Evolutionary conservation across 2,113 vertebrate species (phyloP), one percentile per base, ranked within the genome.

Genomic region (Tyto alba): DNA sequence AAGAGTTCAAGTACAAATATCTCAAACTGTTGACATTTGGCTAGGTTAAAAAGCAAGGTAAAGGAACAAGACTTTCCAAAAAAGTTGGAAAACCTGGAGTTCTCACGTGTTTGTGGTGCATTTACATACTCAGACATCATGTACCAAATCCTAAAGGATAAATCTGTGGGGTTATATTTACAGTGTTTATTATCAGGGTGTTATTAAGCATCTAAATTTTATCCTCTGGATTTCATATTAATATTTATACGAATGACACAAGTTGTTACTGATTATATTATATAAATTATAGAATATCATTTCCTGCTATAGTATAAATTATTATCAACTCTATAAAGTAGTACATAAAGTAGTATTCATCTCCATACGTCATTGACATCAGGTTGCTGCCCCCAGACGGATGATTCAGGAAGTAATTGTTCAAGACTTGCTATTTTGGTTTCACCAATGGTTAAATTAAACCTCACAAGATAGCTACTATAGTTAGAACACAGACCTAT

Each of bases 61-160:
- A 67, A 80, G 68, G 57, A 75, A 68, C 3, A 66, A 41, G 52
- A 74, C 16, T 63, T 48, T 12, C 19, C 47, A 23, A 71, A 60
- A 11, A 20, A 20, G 6, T 6, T 6, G 9, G 67, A 71, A 83
- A 45, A n/a, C 16, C 14, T 38, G 57, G 57, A 76, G 9, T 29
- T 80, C 34, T 50, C 3, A 0, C 40, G 16, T 4, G 14, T 7
- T 43, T 75, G 36, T 7, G 13, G 1, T 12, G 10, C 2, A 0
- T 25, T 30, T 79, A 21, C 32, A 11, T 6, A 60, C n/a, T 48
- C 67, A 86, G 17, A 62, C 14, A 53, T 6, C 43, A 32, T 36
- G 45, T 47, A 63, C 29, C 43, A 84, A 63, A 66, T 43, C 56
- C 88, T 38, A 52, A 32, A 67, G 56, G 25, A 40, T 43, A 55